Conservation (phyloP, 92 coral and sea anemone genomes). For the Siderastrea radians region DNA sequence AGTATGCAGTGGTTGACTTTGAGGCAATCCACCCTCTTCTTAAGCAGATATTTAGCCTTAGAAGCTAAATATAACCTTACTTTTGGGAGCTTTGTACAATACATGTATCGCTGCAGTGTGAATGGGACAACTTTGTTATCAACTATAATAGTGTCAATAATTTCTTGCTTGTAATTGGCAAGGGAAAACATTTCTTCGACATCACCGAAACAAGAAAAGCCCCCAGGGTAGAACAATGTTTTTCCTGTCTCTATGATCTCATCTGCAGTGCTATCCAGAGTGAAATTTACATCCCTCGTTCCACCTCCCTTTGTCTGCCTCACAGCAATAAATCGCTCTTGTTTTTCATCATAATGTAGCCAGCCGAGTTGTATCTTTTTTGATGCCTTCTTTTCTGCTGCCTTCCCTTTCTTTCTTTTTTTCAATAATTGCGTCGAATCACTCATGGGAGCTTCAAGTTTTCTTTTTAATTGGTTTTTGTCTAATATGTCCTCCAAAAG, state of each 20-base stretch:
- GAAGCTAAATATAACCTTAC: slow-evolving; percentile 46
- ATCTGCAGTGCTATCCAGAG: slow-evolving; percentile 42
- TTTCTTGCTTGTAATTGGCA: slow-evolving; percentile 58
- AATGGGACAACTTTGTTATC: slow-evolving; percentile 29
- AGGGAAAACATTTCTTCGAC: slow-evolving; percentile 37
- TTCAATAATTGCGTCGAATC: neutral
- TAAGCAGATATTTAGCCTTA: slow-evolving; percentile 12
- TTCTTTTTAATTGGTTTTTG: slow-evolving; percentile 44
- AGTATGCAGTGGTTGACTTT: neutral
- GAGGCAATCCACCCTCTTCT: neutral
- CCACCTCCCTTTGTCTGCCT: slow-evolving; percentile 45
- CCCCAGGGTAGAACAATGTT: slow-evolving; percentile 32
- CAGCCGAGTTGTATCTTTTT: slow-evolving; percentile 64
- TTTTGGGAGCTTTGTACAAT: slow-evolving; percentile 51
- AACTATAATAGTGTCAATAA: slow-evolving; percentile 20
- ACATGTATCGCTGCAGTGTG: slow-evolving; percentile 46
- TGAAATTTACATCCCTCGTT: slow-evolving; percentile 39
- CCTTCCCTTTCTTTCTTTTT: slow-evolving; percentile 23
- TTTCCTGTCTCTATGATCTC: slow-evolving; percentile 42
- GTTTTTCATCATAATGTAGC: slow-evolving; percentile 49
- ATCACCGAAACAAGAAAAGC: slow-evolving; percentile 24
- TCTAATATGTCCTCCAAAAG: slow-evolving; percentile 44
- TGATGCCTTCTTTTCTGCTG: neutral
- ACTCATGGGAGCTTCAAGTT: slow-evolving; percentile 25
- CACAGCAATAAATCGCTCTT: slow-evolving; percentile 45